Percentiles rank a stretch among this genome's conserved stretches.
Evolutionary conservation across 2,797 vertebrate species (phyloP).

Genomic region (Crax fasciolata): DNA sequence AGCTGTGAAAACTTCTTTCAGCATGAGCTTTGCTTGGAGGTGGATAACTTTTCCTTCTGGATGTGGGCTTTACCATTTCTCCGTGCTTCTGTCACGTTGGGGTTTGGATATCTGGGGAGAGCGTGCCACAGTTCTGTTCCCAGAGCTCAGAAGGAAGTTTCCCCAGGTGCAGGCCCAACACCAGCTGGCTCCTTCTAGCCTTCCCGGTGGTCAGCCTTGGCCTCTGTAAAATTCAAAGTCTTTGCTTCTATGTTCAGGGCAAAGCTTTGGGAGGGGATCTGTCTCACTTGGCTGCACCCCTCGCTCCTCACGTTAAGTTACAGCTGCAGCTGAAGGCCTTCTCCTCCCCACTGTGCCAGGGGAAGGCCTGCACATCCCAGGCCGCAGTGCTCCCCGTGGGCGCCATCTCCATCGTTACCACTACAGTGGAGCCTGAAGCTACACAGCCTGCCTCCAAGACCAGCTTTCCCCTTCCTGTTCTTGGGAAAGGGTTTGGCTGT

Average conservation of each 20-base stretch:
- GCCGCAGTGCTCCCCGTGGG: not conserved
- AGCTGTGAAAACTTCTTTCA: not conserved
- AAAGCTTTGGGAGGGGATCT: not conserved
- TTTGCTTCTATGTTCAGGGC: not conserved
- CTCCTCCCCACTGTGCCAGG: not conserved
- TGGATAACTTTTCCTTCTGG: not conserved
- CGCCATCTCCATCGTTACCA: not conserved
- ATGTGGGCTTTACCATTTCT: rapidly evolving
- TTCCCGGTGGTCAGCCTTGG: not conserved
- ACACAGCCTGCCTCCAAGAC: not conserved
- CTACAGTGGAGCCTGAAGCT: not conserved
- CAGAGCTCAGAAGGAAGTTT: slow-evolving; percentile 19
- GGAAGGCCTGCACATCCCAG: not conserved
- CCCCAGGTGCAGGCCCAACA: rapidly evolving
- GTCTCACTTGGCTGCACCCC: rapidly evolving
- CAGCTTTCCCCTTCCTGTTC: slow-evolving; percentile 46
- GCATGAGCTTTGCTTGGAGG: not conserved
- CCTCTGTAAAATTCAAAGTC: not conserved
- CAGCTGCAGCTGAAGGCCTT: not conserved
- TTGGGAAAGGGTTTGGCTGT: slow-evolving; percentile 26
- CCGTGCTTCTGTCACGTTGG: not conserved
- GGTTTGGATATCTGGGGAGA: not conserved
- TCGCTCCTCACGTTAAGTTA: not conserved
- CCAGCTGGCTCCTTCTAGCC: not conserved
- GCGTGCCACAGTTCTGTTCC: not conserved